Base-by-base conservation (phyloP, 2,113 vertebrate species). In the Percina caprodes region DNA sequence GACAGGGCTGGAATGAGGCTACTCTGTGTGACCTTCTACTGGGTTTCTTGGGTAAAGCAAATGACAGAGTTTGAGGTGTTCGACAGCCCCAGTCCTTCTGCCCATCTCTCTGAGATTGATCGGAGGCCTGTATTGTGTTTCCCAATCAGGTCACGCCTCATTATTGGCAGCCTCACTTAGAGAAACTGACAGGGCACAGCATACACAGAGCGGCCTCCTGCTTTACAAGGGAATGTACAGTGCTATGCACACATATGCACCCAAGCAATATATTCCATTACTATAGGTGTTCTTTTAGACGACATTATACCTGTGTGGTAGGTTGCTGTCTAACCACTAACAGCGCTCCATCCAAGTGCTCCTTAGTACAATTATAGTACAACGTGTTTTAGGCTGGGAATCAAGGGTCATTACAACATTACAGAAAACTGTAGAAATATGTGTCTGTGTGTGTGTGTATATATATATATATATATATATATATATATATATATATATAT, bases 111-210 rank as follows among this genome's bases (percentile, higher is more conserved):
- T 0, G 13, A 84, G 84, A 90, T 84, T 85, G 84, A 88, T 85
- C 54, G 62, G 84, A 74, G 73, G 74, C 69, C 49, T 24, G 78
- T 60, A 26, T 79, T 70, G 66, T 88, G 71, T 86, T 90, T 92
- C 79, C 76, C 61, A 91, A 77, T 85, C 89, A 24, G 86, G 91
- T 90, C 92, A 91, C 88, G 79, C 74, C 59, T 82, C 63, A 4
- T 88, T 90, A 93, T 92, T 90, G 90, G 90, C 91, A 91, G 84
- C 69, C 61, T 92, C 82, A 92, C 77, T 88, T 87, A 88, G 84
- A 91, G 88, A 92, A 93, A 90, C 66, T 93, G 92, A 92, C 91
- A 92, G 89, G 69, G 55, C 77, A 61, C 70, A 74, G 91, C 86
- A 92, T 79, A 86, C 75, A 73, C 60, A 79, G 52, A 62, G 58